A percentile compares a stretch with the other conserved stretches of the same genome.
Evolutionary conservation across 2,113 vertebrate genomes (phyloP).

Genomic region (Mastomys natalensis): DNA sequence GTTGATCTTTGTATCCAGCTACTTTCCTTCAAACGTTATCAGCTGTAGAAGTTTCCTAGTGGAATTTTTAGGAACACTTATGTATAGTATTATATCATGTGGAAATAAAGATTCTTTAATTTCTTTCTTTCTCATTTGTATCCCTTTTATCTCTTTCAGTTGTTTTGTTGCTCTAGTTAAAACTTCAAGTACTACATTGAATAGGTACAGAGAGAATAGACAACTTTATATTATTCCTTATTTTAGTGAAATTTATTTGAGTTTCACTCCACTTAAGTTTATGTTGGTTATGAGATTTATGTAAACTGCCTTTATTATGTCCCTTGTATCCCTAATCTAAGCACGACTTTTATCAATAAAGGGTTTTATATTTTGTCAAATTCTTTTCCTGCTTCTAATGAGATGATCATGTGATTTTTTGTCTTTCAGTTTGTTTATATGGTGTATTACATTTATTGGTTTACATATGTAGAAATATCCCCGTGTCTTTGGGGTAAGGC

Average conservation of each 20-base stretch:
- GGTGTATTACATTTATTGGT: not conserved
- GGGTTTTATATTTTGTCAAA: not conserved
- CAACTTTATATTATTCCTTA: not conserved
- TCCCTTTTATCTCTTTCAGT: not conserved
- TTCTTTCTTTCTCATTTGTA: not conserved
- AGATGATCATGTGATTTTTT: not conserved
- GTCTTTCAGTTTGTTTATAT: not conserved
- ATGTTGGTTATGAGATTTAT: not conserved
- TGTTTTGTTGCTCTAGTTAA: not conserved
- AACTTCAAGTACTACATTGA: not conserved
- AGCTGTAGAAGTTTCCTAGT: not conserved
- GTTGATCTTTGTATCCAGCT: not conserved
- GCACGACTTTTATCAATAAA: not conserved
- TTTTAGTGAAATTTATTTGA: not conserved
- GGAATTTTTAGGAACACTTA: not conserved
- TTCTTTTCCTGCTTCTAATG: not conserved
- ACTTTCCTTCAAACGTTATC: not conserved
- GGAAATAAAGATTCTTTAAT: not conserved
- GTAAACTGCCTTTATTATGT: not conserved
- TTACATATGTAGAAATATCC: not conserved
- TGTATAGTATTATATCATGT: not conserved
- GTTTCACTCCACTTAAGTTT: not conserved
- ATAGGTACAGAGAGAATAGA: not conserved
- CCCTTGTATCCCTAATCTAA: not conserved
- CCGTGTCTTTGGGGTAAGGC: not conserved